Conservation (phyloP, 2,113 vertebrate genomes). For the Progne subis region DNA sequence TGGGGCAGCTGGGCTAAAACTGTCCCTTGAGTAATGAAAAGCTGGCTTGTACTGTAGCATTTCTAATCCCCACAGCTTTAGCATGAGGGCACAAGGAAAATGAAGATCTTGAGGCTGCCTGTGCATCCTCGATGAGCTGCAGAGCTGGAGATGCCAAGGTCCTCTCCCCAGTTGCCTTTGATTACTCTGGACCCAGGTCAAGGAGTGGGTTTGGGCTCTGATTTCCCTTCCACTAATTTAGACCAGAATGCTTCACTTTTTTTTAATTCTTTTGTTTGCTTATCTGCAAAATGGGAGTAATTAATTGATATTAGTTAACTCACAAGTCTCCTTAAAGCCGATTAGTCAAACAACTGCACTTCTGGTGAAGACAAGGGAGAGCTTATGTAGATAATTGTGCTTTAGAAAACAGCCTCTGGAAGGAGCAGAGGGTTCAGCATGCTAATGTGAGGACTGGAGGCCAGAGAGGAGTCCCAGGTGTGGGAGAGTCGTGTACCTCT, state of each 20-base stretch:
- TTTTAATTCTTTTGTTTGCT: not conserved
- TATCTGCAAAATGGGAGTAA: constrained; percentile 1
- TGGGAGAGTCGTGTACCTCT: not conserved
- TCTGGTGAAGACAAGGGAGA: not conserved
- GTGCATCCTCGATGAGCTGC: not conserved
- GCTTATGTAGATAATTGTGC: not conserved
- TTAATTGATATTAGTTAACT: constrained; percentile 25
- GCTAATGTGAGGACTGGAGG: not conserved
- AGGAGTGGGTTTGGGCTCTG: not conserved
- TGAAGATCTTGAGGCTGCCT: not conserved
- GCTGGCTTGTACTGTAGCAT: not conserved
- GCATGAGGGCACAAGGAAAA: not conserved
- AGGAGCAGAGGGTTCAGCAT: not conserved
- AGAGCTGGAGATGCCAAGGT: not conserved
- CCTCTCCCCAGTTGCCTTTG: not conserved
- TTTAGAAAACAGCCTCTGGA: not conserved
- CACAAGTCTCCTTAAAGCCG: not conserved
- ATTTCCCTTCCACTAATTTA: not conserved
- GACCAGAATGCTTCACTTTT: not conserved
- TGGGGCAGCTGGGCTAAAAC: not conserved
- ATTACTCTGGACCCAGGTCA: not conserved
- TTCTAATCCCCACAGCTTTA: not conserved
- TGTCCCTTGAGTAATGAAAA: not conserved
- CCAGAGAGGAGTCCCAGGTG: not conserved
- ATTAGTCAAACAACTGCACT: not conserved